phyloP scores from a whole-genome alignment of 2,113 vertebrate genomes.

The Donacobius atricapilla region DNA sequence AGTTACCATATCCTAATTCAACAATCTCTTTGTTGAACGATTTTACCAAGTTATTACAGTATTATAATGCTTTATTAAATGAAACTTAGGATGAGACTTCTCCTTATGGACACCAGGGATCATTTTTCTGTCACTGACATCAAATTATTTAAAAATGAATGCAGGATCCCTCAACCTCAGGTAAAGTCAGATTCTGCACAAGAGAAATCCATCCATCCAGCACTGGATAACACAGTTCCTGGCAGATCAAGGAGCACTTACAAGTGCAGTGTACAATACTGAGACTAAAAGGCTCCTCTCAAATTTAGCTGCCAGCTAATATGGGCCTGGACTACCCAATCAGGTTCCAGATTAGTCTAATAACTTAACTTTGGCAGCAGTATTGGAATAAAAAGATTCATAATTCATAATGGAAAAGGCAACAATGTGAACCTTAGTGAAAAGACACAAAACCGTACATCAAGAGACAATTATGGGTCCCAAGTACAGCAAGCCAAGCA shows the following conservation, averaged over 20 bases:
- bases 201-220: not conserved
- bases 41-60: not conserved
- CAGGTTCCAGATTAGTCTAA: not conserved
- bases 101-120: not conserved
- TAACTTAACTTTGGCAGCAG: constrained; percentile 21
- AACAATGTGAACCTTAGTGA: not conserved
- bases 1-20: not conserved
- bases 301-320: not conserved
- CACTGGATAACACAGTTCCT: not conserved
- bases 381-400: not conserved
- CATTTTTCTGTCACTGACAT: not conserved
- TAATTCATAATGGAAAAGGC: not conserved
- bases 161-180: not conserved
- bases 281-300: not conserved
- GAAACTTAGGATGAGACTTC: not conserved
- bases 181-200: not conserved
- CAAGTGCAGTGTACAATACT: not conserved
- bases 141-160: not conserved
- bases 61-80: not conserved
- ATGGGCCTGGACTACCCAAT: not conserved
- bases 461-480: not conserved
- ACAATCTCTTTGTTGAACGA: not conserved
- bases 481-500: not conserved
- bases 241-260: not conserved
- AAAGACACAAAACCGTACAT: not conserved